Evolutionary conservation across 2,113 vertebrate species (phyloP), one percentile per base, ranked within the genome.

Genomic region (Phalacrocorax pelagicus): DNA sequence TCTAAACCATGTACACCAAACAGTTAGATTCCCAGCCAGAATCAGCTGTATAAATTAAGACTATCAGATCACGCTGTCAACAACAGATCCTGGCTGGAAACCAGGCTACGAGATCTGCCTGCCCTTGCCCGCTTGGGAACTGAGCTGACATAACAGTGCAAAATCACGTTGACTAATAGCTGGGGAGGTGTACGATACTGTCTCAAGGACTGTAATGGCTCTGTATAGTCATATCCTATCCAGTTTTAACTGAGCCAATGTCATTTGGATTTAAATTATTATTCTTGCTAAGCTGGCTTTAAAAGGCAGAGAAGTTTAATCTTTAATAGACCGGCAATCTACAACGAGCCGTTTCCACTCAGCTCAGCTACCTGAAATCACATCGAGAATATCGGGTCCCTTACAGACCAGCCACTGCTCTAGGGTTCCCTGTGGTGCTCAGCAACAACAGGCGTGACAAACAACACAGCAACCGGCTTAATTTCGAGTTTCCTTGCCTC

Each of bases 91-190:
- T 59, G 52, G 73, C 78, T 83, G 55, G 24, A 46, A 27, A 79
- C 10, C 49, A 47, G 86, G 71, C 61, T 34, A 32, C 0, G 9
- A 73, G 61, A 30, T 15, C 44, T n/a, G 47, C 36, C 24, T 19
- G 38, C 29, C 15, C 17, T 40, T 46, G 49, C 38, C 55, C 49
- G 24, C 47, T 9, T 3, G 13, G 59, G 59, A 52, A 0, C 59
- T 8, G 29, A 40, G 69, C 73, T n/a, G 52, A 11, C 38, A 21
- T 3, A 34, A 36, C 71, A 38, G 54, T 5, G 47, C 38, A 27
- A 36, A 40, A 6, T 12, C 21, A 2, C 17, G 5, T 3, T 29
- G 15, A 1, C 4, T 26, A 11, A 11, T 2, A 26, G 57, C 8
- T 3, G 34, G 69, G 63, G 10, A 29, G 57, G 38, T 12, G 24